Percentiles rank a stretch among this genome's conserved stretches.
These are phyloP conservation scores for Muraenolepis orangiensis DNA, from an alignment of 2,797 vertebrate genomes.

Conservation along the genomic window DNA sequence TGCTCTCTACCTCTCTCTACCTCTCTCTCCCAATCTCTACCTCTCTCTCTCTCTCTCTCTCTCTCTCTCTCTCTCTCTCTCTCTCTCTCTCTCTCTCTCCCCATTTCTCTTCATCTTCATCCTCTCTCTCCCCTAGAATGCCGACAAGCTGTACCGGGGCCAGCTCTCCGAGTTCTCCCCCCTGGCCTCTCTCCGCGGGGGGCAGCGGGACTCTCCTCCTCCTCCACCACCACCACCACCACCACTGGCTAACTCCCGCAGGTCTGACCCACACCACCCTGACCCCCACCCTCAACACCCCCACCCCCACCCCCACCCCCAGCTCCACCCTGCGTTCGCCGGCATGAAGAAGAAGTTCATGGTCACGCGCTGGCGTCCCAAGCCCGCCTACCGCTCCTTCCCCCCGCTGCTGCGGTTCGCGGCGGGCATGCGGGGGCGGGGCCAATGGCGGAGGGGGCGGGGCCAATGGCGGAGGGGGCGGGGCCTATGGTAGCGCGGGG, in stretches of 20 bases:
- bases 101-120: neutral
- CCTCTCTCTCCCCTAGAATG: slow-evolving; percentile 67
- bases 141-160: slow-evolving; percentile 74
- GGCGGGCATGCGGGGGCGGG: slow-evolving; percentile 45
- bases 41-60: neutral
- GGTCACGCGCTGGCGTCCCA: slow-evolving; percentile 76
- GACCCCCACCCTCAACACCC: too few species aligned
- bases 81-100: slow-evolving; percentile 44
- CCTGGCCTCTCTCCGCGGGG: slow-evolving; percentile 75
- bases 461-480: slow-evolving; percentile 45
- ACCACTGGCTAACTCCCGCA: slow-evolving; percentile 69
- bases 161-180: slow-evolving; percentile 83
- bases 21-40: neutral
- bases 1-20: neutral
- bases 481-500: slow-evolving; percentile 56
- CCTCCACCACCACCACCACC: slow-evolving; percentile 63
- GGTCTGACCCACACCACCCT: slow-evolving; percentile 68
- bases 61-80: neutral
- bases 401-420: slow-evolving; percentile 74
- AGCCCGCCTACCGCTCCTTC: slow-evolving; percentile 77
- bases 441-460: slow-evolving; percentile 50
- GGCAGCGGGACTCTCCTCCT: slow-evolving; percentile 56
- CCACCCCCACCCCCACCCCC: neutral
- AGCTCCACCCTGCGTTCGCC: neutral
- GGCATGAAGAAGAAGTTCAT: slow-evolving; percentile 79